A percentile compares a stretch with the other conserved stretches of the same genome.
phyloP scores from a whole-genome alignment of 2,888 invertebrate species.

The Margaritifera margaritifera region DNA sequence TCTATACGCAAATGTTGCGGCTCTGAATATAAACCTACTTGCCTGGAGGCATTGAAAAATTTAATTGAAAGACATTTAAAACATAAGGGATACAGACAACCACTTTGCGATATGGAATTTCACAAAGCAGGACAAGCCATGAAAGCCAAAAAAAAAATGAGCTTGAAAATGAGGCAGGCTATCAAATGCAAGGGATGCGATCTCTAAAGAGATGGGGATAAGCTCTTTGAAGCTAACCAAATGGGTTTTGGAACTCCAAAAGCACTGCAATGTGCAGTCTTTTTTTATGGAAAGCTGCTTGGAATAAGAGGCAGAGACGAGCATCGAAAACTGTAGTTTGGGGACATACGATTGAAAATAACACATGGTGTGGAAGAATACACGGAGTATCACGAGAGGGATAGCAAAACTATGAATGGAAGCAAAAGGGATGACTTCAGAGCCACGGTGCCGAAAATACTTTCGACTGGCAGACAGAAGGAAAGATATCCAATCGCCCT shows the following conservation, averaged over 20 bases:
- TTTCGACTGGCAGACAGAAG: too few species aligned
- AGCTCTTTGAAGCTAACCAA: slow-evolving; percentile 4
- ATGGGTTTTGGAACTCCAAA: neutral
- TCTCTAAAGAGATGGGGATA: neutral
- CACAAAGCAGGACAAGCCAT: slow-evolving; percentile 2
- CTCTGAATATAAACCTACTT: neutral
- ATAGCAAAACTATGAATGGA: slow-evolving; percentile 3
- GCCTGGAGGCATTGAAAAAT: neutral
- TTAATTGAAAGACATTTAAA: neutral
- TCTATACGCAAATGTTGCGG: neutral
- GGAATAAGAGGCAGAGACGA: neutral
- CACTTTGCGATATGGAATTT: too few species aligned
- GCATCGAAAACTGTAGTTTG: neutral
- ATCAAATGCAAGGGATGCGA: neutral
- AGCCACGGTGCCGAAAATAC: too few species aligned
- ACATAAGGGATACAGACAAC: slow-evolving; percentile 1
- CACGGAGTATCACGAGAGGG: neutral
- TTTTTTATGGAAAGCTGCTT: neutral
- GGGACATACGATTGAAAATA: neutral
- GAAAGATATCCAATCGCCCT: too few species aligned
- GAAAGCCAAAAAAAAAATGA: slow-evolving; percentile 3
- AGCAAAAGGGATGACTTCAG: too few species aligned
- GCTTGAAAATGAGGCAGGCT: neutral
- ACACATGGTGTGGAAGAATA: neutral
- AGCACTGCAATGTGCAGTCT: neutral